A percentile compares a stretch with the other conserved stretches of the same genome.
Conservation (phyloP, 2,888 invertebrate genomes). For the Cryptophagus acutangulus region DNA sequence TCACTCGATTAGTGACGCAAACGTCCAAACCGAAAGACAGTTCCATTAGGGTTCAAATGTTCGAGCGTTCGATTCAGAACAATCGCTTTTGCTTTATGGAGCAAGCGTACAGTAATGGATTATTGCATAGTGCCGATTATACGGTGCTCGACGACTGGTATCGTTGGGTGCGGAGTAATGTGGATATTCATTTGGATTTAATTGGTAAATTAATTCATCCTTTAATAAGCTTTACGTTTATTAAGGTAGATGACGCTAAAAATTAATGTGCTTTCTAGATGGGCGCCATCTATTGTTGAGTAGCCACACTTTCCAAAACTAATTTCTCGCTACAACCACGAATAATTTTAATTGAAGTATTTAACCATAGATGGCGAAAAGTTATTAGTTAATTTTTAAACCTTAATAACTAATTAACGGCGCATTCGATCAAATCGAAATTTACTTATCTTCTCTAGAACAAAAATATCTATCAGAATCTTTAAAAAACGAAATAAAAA, state of each 20-base stretch:
- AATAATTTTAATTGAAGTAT: too few species aligned
- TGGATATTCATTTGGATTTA: conserved; percentile 74
- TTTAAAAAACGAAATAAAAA: too few species aligned
- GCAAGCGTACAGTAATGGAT: conserved; percentile 63
- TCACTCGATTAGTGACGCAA: conserved; percentile 84
- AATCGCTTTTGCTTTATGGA: conserved; percentile 75
- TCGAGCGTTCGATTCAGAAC: conserved; percentile 86
- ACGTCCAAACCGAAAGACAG: conserved; percentile 51
- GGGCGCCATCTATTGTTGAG: background rate
- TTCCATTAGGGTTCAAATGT: conserved; percentile 71
- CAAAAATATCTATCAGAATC: too few species aligned
- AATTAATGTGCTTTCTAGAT: background rate
- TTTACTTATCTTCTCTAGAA: too few species aligned
- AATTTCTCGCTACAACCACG: too few species aligned
- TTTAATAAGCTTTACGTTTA: background rate
- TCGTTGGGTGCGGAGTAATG: conserved; percentile 67
- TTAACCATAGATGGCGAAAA: too few species aligned
- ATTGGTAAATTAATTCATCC: conserved; percentile 60
- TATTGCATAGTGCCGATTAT: conserved; percentile 70
- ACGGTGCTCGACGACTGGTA: conserved; percentile 84
- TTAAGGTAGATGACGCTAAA: too few species aligned
- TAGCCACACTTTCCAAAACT: too few species aligned
- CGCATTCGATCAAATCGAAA: too few species aligned
- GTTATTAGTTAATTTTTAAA: too few species aligned
- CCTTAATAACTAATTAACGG: too few species aligned